Evolutionary conservation across 2,888 invertebrate genomes (phyloP), one percentile per base, ranked within the genome.

Genomic region (Cerceris ruficornis): DNA sequence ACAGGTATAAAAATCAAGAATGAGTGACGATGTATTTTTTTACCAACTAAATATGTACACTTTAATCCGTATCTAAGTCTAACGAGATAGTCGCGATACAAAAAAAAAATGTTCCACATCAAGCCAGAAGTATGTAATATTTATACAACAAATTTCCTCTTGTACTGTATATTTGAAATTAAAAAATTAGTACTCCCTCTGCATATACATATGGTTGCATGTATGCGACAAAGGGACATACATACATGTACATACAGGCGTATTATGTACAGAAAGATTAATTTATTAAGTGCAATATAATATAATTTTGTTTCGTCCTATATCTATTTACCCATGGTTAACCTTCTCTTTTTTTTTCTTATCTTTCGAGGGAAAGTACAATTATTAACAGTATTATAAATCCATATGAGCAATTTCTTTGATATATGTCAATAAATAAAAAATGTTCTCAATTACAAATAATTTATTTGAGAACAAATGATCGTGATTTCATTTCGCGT

Each of bases 1-100:
- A 65, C 68, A 70, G 77, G 80, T 80, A 49, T 67, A 43, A 55
- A 57, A 80, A 81, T 43, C 58, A 69, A 77, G 54, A 65, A 68
- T 79, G 60, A 64, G 41, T 72, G 15, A 74, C 49, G 55, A 66
- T 28, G 28, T 28, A n/a, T 28, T 28, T 65, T 15, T 65, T 72
- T 77, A 72, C 67, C 67, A 80, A 81, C 80, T 80, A 71, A 80
- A 68, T 82, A 82, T 82, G 46, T 74, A 75, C 82, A 82, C 79
- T 78, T 80, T 75, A 84, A 84, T 84, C 66, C 57, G 54, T 73
- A 82, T 42, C 69, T 67, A 64, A 85, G 69, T 77, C 54, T 71
- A 70, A 73, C 42, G 62, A 62, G 59, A 78, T 60, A 81, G 60
- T 86, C 76, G 78, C 77, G 73, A 76, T 84, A 78, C 75, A 76